A percentile compares a stretch with the other conserved stretches of the same genome.
phyloP scores from a whole-genome alignment of 2,888 invertebrate species.

The Meandrusa payeni region DNA sequence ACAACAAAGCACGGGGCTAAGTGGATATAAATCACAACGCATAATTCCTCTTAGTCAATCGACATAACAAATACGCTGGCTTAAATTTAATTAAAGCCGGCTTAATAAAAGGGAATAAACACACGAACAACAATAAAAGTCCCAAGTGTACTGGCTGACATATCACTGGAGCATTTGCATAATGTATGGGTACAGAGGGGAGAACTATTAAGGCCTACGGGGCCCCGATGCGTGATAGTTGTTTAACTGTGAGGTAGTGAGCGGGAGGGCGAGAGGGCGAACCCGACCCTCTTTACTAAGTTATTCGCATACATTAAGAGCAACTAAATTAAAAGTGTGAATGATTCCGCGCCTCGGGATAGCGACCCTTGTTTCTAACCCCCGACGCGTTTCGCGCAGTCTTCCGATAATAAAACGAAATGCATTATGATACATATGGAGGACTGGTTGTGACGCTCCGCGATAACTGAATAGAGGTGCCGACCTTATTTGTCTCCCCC shows the following conservation, averaged over 20 bases:
- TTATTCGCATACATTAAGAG: conserved; percentile 76
- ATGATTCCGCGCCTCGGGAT: conserved; percentile 62
- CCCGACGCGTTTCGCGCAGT: conserved; percentile 43
- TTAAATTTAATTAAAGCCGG: conserved; percentile 80
- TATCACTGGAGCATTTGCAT: conserved; percentile 79
- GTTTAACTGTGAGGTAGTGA: conserved; percentile 67
- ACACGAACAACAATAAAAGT: conserved; percentile 75
- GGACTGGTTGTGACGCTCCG: conserved; percentile 50
- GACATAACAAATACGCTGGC: conserved; percentile 70
- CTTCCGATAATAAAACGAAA: conserved; percentile 70
- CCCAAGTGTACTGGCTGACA: conserved; percentile 75
- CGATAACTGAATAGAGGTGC: conserved; percentile 63
- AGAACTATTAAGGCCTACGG: conserved; percentile 74
- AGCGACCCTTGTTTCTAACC: conserved; percentile 39
- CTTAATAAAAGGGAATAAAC: conserved; percentile 78
- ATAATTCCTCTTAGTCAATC: conserved; percentile 74
- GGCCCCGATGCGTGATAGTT: conserved; percentile 71
- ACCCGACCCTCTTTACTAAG: conserved; percentile 53
- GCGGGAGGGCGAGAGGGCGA: conserved; percentile 42
- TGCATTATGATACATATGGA: conserved; percentile 74
- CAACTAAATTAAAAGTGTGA: conserved; percentile 80
- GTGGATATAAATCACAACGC: conserved; percentile 67
- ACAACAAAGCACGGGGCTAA: conserved; percentile 23
- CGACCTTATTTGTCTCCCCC: conserved; percentile 61
- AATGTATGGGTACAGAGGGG: conserved; percentile 75